Evolutionary conservation across 2,888 invertebrate genomes (phyloP).

Genomic region (Leptothorax acervorum): DNA sequence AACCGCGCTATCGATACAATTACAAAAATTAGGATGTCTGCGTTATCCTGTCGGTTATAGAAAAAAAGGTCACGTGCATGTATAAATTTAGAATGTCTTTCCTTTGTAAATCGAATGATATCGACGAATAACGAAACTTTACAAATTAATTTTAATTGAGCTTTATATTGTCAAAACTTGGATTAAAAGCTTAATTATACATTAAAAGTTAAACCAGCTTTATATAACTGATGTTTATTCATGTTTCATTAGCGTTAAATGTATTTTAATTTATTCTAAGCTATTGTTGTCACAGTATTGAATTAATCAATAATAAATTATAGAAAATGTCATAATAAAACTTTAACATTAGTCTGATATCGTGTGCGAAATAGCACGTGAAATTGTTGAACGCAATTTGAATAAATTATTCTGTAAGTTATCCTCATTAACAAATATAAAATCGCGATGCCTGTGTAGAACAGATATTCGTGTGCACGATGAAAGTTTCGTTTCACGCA

Average conservation of each 20-base stretch:
- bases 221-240: slow-evolving; percentile 1
- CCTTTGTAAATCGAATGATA: background rate
- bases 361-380: slow-evolving; percentile 7
- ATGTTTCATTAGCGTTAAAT: slow-evolving; percentile 25
- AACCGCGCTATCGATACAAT: slow-evolving; percentile 15
- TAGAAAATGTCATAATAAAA: slow-evolving; percentile 23
- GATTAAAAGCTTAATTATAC: slow-evolving; percentile 6
- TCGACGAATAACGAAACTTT: background rate
- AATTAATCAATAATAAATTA: slow-evolving; percentile 26
- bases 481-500: slow-evolving; percentile 31
- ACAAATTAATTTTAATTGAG: slow-evolving; percentile 17
- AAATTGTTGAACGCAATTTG: slow-evolving; percentile 16
- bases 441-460: slow-evolving; percentile 20
- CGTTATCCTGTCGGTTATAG: background rate
- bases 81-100: background rate
- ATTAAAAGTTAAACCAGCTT: slow-evolving; percentile 20
- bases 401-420: slow-evolving; percentile 41
- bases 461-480: background rate
- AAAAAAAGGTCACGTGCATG: background rate
- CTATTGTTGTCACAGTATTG: slow-evolving; percentile 5
- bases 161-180: background rate
- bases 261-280: slow-evolving; percentile 36
- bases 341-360: slow-evolving; percentile 17
- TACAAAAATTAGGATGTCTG: background rate
- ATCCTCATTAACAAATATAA: slow-evolving; percentile 39